Base-by-base conservation (phyloP, 2,113 vertebrate species). In the Sminthopsis crassicaudata region DNA sequence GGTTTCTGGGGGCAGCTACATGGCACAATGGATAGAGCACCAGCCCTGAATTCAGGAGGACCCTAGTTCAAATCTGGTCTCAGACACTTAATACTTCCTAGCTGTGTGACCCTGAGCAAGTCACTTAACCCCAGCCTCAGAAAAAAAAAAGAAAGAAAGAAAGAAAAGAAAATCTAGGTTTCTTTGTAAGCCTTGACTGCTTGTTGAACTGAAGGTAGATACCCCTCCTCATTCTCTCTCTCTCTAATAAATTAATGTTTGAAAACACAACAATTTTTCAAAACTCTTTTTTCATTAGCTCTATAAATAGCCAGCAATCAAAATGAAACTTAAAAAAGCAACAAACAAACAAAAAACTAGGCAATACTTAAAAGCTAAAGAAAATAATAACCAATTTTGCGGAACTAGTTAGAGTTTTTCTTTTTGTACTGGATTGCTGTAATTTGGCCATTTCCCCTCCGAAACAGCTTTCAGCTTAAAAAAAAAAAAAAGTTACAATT, bases 401-500 rank as follows among this genome's bases (percentile, higher is more conserved):
- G 97, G 91, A 96, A 96, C 90, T 95, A 26, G 95, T 84, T 97
- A 96, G 91, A 92, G 76, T 96, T 93, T 93, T 97, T 96, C 92
- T 97, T 97, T 96, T 97, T 98, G 53, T 96, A 97, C 48, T 93
- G 88, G 98, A 94, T 97, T 96, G 95, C 27, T 92, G 95, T 92
- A 97, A 96, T 95, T 96, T 95, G 96, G 92, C 89, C 88, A 97
- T 94, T 96, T 98, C 54, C 93, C 93, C 94, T 97, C 91, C 96
- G 96, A 97, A 98, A 97, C 92, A 96, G 89, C 95, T 94, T 97
- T 97, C 93, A 96, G 92, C 92, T 96, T 98, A 95, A 93, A 54
- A 95, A 96, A 98, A 97, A 98, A 97, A 96, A 96, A 96, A 98
- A 97, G 76, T 93, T 97, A 91, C 53, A 95, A 98, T 98, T 97